Evolutionary conservation across 2,797 vertebrate species (phyloP).

Genomic region (Alosa sapidissima): DNA sequence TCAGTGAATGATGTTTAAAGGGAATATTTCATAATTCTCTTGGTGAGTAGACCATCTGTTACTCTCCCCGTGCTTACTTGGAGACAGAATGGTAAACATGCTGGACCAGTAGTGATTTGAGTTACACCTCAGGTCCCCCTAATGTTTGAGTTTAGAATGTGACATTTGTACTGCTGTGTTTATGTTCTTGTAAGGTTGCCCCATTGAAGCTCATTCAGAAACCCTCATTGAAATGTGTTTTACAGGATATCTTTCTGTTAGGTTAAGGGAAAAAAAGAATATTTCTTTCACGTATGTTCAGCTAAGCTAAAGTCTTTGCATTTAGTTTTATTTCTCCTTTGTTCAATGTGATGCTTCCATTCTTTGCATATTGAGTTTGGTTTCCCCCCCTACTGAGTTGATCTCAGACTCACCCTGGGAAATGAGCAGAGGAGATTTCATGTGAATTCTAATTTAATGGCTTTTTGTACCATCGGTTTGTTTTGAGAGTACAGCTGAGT

Average conservation of each 20-base stretch:
- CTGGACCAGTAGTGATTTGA: background rate
- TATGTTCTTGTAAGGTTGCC: background rate
- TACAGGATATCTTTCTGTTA: background rate
- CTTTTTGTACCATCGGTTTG: conserved; percentile 80
- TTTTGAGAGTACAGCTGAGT: conserved; percentile 85
- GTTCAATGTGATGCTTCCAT: background rate
- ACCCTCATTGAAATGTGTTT: background rate
- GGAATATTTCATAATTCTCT: background rate
- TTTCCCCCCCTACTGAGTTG: background rate
- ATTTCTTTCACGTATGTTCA: conserved; percentile 21
- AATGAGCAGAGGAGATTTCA: no score
- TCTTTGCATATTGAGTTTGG: background rate
- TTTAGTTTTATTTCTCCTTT: background rate
- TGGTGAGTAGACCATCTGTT: background rate
- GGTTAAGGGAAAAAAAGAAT: background rate
- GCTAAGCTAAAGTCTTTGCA: background rate
- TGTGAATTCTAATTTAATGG: conserved; percentile 30
- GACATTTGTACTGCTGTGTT: conserved; percentile 5
- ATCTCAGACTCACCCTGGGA: no score
- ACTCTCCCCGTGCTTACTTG: background rate
- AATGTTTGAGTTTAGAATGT: background rate
- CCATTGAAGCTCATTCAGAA: background rate
- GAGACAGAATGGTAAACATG: background rate
- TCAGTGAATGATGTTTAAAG: background rate
- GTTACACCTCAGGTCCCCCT: background rate